phyloP scores from a whole-genome alignment of 2,888 invertebrate genomes.

The Dichetophora obliterata region DNA sequence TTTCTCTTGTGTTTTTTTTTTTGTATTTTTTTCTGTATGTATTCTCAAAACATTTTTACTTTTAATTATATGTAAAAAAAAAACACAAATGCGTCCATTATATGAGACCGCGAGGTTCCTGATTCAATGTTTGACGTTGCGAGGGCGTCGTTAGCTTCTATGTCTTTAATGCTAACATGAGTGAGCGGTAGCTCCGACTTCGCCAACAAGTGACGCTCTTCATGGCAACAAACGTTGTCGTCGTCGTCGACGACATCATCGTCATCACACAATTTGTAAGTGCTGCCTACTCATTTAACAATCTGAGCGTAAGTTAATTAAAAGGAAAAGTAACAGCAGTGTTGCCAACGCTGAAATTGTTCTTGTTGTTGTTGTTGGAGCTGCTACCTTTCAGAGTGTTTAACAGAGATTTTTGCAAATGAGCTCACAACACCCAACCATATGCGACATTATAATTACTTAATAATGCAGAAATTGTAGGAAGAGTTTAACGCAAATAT shows the following conservation, averaged over 20 bases:
- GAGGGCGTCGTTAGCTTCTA: too few relatives aligned
- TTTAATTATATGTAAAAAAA: slow-evolving; percentile 22
- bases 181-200: not conserved
- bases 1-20: not conserved
- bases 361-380: slow-evolving; percentile 7
- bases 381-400: slow-evolving; percentile 19
- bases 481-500: slow-evolving; percentile 36
- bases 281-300: slow-evolving; percentile 38
- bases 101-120: too few relatives aligned
- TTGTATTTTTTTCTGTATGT: slow-evolving; percentile 1
- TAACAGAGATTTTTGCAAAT: slow-evolving; percentile 21
- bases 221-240: not conserved
- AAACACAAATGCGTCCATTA: too few relatives aligned
- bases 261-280: not conserved
- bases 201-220: not conserved
- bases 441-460: slow-evolving; percentile 35
- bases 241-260: too few relatives aligned
- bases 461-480: slow-evolving; percentile 33
- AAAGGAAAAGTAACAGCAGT: slow-evolving; percentile 23
- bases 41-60: not conserved
- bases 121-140: too few relatives aligned
- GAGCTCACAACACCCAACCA: slow-evolving; percentile 19
- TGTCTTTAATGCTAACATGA: too few relatives aligned
- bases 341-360: not conserved
- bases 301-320: slow-evolving; percentile 41